Evolutionary conservation across 2,797 vertebrate genomes (phyloP), one percentile per base, ranked within the genome.

Genomic region (Lacerta bilineata): DNA sequence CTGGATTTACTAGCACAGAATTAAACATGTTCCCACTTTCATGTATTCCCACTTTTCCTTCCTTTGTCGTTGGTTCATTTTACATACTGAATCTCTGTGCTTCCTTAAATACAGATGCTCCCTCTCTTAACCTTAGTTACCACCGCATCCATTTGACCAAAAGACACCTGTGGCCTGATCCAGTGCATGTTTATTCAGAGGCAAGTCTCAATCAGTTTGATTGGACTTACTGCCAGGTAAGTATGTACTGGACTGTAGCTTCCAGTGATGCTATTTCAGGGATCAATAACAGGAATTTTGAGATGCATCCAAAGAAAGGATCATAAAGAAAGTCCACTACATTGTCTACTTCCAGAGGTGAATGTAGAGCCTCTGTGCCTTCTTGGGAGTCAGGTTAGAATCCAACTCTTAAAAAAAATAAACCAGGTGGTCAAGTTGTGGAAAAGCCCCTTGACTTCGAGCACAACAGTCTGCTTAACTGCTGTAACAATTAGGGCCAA

Each of bases 281-380:
- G 88, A 89, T 77, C 84, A 23, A 55, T 71, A 91, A 93, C 86
- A 82, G 33, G 76, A 79, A 90, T 87, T 86, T 80, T 0, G 27
- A 91, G 89, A 93, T 79, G 83, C 27, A n/a, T 69, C 2, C 23
- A 29, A 64, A 61, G 59, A 68, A 92, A 90, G 89, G 88, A 91
- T 8, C 86, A 83, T 61, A 93, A 83, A 83, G 64, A 90, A 88
- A 91, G 36, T 36, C 85, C 80, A 87, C 76, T 83, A 87, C 85
- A 89, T 80, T 89, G 91, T 88, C 88, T 87, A n/a, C 87, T 93
- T 83, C 84, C 77, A 89, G 90, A 90, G 80, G 86, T 89, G 5
- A 91, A 87, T 83, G 87, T 15, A 87, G 41, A 13, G 41, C 64
- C 61, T 15, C 9, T 41, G 66, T 36, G 61, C 2, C 25, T 81